Base-by-base conservation (phyloP, 1,140 invertebrate species). In the Amyelois transitella region DNA sequence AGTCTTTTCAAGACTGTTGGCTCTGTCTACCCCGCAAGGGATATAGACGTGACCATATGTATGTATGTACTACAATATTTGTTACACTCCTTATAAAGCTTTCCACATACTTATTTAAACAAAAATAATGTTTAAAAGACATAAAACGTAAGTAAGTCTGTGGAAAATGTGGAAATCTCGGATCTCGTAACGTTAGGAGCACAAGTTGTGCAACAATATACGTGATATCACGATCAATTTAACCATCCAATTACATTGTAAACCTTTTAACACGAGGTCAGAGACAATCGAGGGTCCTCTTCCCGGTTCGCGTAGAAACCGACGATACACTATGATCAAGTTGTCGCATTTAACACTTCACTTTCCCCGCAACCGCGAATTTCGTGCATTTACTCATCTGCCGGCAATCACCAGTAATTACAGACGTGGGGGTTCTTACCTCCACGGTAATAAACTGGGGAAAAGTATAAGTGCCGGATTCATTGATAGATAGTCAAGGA, bases 341-440 rank as follows among this genome's bases (percentile, higher is more conserved):
- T 75, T 86, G 82, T 83, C 79, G 69, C 69, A 83, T 81, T 38
- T 81, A 78, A 75, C 77, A 81, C 77, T 80, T 83, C 73, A 83
- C 78, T 83, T 83, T 85, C 78, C 64, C 72, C 64, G 60, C 66
- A 81, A 77, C 75, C 72, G 70, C 78, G 76, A 86, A 80, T 78
- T 81, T 77, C 71, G 83, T 67, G 73, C 75, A 81, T 81, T 78
- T 83, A 84, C 83, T 82, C 80, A 85, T 85, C 82, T 86, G 78
- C 77, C 74, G 75, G 69, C 70, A 79, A 77, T 65, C 72, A 68
- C 60, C 52, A 60, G 70, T 86, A 84, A 84, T 86, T 86, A 84
- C 69, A 84, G 77, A 60, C 58, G 20, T 47, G 53, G 55, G 72
- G 75, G 53, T 66, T 52, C 64, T 71, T 72, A 72, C 58, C 61